Percentiles rank a stretch among this genome's conserved stretches.
Conservation (phyloP, 1,140 invertebrate species). For the Bombus impatiens region DNA sequence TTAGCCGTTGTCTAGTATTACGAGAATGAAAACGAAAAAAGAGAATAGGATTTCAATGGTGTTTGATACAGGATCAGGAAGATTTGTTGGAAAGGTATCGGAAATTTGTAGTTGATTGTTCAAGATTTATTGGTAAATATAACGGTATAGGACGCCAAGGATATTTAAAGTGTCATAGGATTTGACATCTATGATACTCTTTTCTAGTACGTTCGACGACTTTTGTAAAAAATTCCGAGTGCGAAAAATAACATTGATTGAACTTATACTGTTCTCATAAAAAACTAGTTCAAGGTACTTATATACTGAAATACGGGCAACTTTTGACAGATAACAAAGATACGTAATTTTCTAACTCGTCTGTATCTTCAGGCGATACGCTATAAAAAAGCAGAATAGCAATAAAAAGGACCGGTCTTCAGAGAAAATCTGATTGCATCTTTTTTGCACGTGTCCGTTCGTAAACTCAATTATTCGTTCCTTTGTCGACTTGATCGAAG, state of each 20-base stretch:
- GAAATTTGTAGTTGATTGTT: background rate
- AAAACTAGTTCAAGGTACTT: too few species aligned
- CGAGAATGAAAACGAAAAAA: background rate
- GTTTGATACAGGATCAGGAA: background rate
- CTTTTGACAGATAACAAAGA: background rate
- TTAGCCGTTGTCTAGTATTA: background rate
- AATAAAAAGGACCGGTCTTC: background rate
- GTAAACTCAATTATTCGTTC: conserved; percentile 20
- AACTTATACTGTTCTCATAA: too few species aligned
- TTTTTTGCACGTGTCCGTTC: conserved; percentile 14
- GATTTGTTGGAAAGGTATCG: background rate
- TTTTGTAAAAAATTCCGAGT: background rate
- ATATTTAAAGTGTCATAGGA: background rate
- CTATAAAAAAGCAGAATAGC: background rate
- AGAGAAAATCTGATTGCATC: conserved; percentile 7
- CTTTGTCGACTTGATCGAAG: conserved; percentile 11
- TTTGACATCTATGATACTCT: background rate
- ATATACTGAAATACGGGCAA: too few species aligned
- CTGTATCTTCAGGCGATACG: background rate
- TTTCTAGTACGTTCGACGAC: background rate
- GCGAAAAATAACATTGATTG: too few species aligned
- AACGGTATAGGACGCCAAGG: too few species aligned
- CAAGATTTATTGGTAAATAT: background rate
- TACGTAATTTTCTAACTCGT: background rate
- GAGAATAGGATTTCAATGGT: background rate